A percentile compares a stretch with the other conserved stretches of the same genome.
Conservation (phyloP, 2,113 vertebrate genomes). For the Vanacampus margaritifer region DNA sequence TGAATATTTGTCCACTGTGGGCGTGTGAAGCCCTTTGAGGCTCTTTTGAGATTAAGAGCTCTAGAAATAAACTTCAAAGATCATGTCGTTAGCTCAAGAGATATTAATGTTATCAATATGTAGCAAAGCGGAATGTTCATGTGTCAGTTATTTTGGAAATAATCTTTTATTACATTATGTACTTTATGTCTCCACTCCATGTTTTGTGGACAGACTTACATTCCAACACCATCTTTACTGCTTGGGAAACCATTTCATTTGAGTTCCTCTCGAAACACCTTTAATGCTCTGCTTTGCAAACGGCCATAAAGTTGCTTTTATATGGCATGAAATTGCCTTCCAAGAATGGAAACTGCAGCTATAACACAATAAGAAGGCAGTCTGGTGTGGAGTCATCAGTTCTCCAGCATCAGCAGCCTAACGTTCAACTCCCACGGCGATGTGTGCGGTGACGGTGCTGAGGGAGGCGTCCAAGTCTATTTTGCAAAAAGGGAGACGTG, state of each 20-base stretch:
- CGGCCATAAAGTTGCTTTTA: conserved; percentile 52
- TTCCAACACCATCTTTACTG: not conserved
- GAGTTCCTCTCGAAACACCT: conserved; percentile 25
- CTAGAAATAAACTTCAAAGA: too few relatives aligned
- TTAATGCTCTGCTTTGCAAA: conserved; percentile 20
- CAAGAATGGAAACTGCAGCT: conserved; percentile 52
- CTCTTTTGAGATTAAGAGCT: too few relatives aligned
- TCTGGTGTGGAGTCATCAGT: conserved; percentile 51
- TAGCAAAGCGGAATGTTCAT: too few relatives aligned
- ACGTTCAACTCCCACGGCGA: conserved; percentile 28
- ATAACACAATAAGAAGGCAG: conserved; percentile 20
- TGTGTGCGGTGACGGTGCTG: conserved; percentile 57
- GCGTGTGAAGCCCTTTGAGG: too few relatives aligned
- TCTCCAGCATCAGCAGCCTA: conserved; percentile 48
- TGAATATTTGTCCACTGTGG: too few relatives aligned
- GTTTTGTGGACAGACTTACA: not conserved
- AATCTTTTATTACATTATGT: not conserved
- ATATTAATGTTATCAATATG: too few relatives aligned
- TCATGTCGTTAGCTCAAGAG: too few relatives aligned
- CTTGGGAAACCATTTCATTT: not conserved
- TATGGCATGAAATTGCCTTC: conserved; percentile 46
- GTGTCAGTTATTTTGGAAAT: not conserved
- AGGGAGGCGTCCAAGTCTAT: conserved; percentile 35
- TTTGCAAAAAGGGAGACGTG: conserved; percentile 21
- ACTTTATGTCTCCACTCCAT: too few relatives aligned